A percentile compares a stretch with the other conserved stretches of the same genome.
Evolutionary conservation across 2,113 vertebrate species (phyloP).

Genomic region (Cettia cetti): DNA sequence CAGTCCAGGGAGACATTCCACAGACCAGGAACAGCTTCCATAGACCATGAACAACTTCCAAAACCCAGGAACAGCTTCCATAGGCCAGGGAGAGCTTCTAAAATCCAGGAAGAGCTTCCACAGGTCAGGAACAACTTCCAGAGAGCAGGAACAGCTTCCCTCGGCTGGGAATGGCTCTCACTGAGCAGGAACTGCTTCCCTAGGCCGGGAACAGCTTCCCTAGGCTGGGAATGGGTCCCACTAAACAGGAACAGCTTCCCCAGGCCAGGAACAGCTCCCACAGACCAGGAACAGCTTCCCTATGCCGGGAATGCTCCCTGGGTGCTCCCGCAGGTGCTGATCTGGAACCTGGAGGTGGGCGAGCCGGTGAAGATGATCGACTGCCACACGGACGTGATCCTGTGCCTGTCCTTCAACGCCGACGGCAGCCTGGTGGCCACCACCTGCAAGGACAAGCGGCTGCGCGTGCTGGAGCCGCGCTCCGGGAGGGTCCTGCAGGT

Average conservation of each 20-base stretch:
- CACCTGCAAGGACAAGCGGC: conserved; percentile 93
- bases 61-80: neutral
- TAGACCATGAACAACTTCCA: rapidly evolving
- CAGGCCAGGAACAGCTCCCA: no score
- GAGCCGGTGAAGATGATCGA: conserved; percentile 99
- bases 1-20: rapidly evolving
- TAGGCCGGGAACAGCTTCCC: no score
- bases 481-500: conserved; percentile 93
- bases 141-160: neutral
- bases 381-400: conserved; percentile 93
- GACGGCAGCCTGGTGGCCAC: conserved; percentile 94
- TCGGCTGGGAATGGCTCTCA: rapidly evolving
- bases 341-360: conserved; percentile 95
- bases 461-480: conserved; percentile 91
- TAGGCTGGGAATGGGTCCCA: rapidly evolving
- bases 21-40: rapidly evolving
- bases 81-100: rapidly evolving
- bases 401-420: conserved; percentile 95
- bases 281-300: rapidly evolving
- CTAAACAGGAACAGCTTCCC: rapidly evolving
- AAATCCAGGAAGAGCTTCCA: rapidly evolving
- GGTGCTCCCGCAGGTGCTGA: conserved; percentile 80
- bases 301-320: no score
- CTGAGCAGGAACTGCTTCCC: no score
- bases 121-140: neutral